These are phyloP conservation scores for Zonitis immaculata DNA, from an alignment of 2,888 invertebrate species.

Conservation along the genomic window DNA sequence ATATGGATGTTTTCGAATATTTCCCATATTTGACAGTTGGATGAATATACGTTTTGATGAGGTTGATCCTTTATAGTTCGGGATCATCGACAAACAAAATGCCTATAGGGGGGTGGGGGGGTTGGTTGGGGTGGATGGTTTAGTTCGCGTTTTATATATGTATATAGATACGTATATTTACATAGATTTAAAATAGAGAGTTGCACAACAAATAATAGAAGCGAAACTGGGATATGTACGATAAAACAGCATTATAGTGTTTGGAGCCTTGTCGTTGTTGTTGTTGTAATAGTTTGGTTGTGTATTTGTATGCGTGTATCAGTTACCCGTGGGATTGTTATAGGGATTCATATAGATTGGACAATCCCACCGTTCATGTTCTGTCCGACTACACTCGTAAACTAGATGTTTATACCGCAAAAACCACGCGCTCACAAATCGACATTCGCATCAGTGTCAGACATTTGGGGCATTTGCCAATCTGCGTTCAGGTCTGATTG, in stretches of 20 bases:
- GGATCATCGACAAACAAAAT: slow-evolving; percentile 37
- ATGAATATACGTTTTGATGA: slow-evolving; percentile 35
- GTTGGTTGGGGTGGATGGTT: too few species aligned
- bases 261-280: background rate
- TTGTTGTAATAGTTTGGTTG: background rate
- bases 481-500: slow-evolving; percentile 47
- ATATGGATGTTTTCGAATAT: slow-evolving; percentile 16
- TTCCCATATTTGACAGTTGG: slow-evolving; percentile 12
- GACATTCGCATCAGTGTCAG: slow-evolving; percentile 48
- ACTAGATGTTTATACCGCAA: slow-evolving; percentile 51
- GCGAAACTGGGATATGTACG: background rate
- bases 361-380: slow-evolving; percentile 46
- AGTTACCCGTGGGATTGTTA: slow-evolving; percentile 11
- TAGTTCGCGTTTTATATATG: background rate
- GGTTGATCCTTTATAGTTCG: slow-evolving; percentile 41
- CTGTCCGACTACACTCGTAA: slow-evolving; percentile 48
- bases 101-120: slow-evolving; percentile 29
- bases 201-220: background rate
- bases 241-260: background rate
- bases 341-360: slow-evolving; percentile 19
- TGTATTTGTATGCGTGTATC: slow-evolving; percentile 5
- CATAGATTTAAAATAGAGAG: background rate
- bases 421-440: slow-evolving; percentile 51
- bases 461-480: slow-evolving; percentile 42
- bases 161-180: background rate